Evolutionary conservation across 1,140 invertebrate species (phyloP), one percentile per base, ranked within the genome.

Genomic region (Drosophila takahashii): DNA sequence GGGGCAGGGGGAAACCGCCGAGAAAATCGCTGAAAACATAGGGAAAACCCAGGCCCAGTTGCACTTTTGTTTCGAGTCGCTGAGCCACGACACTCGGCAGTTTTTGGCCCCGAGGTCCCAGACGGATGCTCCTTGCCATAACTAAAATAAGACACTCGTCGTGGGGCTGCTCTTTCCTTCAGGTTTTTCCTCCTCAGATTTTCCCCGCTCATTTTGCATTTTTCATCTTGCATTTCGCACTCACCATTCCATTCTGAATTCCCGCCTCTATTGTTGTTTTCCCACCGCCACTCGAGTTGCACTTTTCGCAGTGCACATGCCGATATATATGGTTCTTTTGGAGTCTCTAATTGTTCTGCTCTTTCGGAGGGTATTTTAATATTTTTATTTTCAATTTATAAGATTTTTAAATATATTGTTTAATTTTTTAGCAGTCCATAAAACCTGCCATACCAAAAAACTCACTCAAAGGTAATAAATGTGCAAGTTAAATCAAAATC

Each of bases 1-100:
- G 22, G 26, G 2, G 61, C 2, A 7, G 50, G 36, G 39, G 39
- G 15, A 16, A 18, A 44, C 1, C 8, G 8, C 41, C 3, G 9
- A 18, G 41, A 11, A 44, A 44, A 44, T 16, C 41, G 9, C 8
- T 4, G 36, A n/a, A 7, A 4, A 7, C 37, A 39, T n/a, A 18
- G 15, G 37, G 7, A 27, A 39, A 42, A 18, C 13, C 27, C 41
- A 16, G 51, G 34, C 60, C 48, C 57, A 58, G 59, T 65, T 73
- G 72, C 66, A 77, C 84, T 87, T 83, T 87, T 87, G 79, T 87
- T 87, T 79, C 84, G 61, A 77, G 52, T 84, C 84, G 85, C 76
- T 89, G 84, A 84, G 77, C 76, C 69, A 80, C 48, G 44, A 51
- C 73, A 67, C 54, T 47, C 56, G 15, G 47, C 50, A 27, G 66